Base-by-base conservation (phyloP, 2,888 invertebrate species). In the Phyllotreta cruciferae region DNA sequence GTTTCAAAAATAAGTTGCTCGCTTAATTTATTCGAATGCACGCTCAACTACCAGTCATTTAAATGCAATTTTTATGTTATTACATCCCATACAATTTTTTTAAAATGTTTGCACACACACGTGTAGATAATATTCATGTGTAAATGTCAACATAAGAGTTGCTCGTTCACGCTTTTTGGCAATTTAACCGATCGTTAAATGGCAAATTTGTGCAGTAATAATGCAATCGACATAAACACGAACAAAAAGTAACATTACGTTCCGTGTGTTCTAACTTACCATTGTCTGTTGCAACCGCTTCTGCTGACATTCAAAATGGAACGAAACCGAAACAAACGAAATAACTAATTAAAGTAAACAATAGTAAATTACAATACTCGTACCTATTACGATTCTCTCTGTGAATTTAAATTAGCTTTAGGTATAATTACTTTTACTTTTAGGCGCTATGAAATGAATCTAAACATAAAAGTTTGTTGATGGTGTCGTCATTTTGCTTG, bases 161-260 rank as follows among this genome's bases (percentile, higher is more conserved):
- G 38, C 53, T 39, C 11, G 38, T 53, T 53, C 53, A 53, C 53
- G 53, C 39, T 53, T 37, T 39, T 53, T 13, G 39, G 39, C 24
- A 53, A 53, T 53, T 53, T 38, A 53, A 49, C 6, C 14, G 13
- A 53, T 53, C 38, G 39, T 53, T 53, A 53, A 53, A 53, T 38
- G 53, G 39, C 38, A 53, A 53, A 53, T 53, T 53, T 53, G 53
- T 53, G 6, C 14, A 24, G 53, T 13, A 53, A 53, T 14, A 53
- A 53, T 10, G 11, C 35, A 24, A 24, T 52, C 37, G 52, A 52
- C 35, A 52, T 35, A 11, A 52, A 52, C 37, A 35, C 11, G 37
- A 35, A 37, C 35, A 36, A 52, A 24, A 52, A 35, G 52, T 37
- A 36, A 52, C 4, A 52, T 36, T 36, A 6, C 11, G 52, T 52